These are phyloP conservation scores for Graphium colonna DNA, from an alignment of 2,888 invertebrate species.

Conservation along the genomic window DNA sequence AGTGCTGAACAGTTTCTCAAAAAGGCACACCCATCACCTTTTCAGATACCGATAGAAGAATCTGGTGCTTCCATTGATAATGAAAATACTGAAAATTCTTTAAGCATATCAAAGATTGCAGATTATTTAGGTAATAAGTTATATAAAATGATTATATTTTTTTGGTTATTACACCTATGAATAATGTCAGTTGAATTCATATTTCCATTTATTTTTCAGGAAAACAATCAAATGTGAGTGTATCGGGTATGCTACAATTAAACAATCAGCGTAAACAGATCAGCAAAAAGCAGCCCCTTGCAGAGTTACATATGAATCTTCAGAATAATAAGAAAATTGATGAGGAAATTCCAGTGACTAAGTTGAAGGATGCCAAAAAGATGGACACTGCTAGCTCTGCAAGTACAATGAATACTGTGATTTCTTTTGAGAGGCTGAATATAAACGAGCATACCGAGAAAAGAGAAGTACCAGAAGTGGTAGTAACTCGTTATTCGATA, in stretches of 20 bases:
- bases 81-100: conserved; percentile 46
- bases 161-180: no score
- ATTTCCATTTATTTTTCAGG: conserved; percentile 43
- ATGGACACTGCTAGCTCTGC: conserved; percentile 54
- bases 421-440: conserved; percentile 46
- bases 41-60: conserved; percentile 47
- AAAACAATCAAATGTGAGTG: conserved; percentile 59
- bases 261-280: conserved; percentile 44
- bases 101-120: conserved; percentile 67
- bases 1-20: conserved; percentile 47
- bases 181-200: no score
- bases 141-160: no score
- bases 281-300: conserved; percentile 50
- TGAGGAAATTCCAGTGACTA: conserved; percentile 42
- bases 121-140: conserved; percentile 57
- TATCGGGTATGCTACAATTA: conserved; percentile 56
- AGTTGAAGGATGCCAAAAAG: conserved; percentile 51
- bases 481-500: conserved; percentile 39
- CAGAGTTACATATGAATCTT: conserved; percentile 53
- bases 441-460: conserved; percentile 31
- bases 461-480: conserved; percentile 40
- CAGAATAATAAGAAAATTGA: conserved; percentile 38
- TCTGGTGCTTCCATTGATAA: conserved; percentile 44
- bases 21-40: conserved; percentile 46
- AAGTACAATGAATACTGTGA: conserved; percentile 55